Evolutionary conservation across 2,113 vertebrate species (phyloP), one percentile per base, ranked within the genome.

Genomic region (Ellobius talpinus): DNA sequence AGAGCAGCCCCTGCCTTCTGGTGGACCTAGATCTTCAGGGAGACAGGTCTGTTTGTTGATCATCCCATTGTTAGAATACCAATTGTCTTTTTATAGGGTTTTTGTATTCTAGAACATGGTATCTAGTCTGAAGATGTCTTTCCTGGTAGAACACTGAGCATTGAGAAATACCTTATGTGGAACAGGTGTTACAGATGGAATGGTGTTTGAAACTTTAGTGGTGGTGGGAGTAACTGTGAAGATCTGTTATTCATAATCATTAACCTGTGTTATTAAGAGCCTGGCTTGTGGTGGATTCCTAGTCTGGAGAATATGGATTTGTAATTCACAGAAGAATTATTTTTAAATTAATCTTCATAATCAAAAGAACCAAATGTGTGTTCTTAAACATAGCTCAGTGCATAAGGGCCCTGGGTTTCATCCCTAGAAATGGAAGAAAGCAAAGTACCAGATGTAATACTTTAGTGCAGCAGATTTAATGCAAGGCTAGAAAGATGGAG

Each of bases 301-400:
- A 55, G 33, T 81, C 76, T 82, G 65, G 68, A 86, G 81, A 96
- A 84, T 89, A 88, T 76, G 6, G 47, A 78, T 94, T 92, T 76
- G 21, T 39, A 94, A n/a, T 82, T 87, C 9, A 21, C 47, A 85
- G 73, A 65, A 76, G 84, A 97, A 65, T 85, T 42, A n/a, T 16
- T 13, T 85, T 91, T 91, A 68, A 86, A 68, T 93, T 9, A 76
- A 39, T 72, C 65, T 92, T 52, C 9, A 47, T 89, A 50, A 89
- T 90, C 58, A 39, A 39, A 70, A 92, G 45, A 93, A 88, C 36
- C n/a, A 94, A 39, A 65, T 78, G 52, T 29, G 77, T 55, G 61
- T 29, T 39, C 82, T 85, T 29, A 66, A 61, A 86, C 42, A 45
- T 65, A 65, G 82, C 14, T 86, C 39, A 31, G 39, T 66, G 50